Evolutionary conservation across 2,888 invertebrate species (phyloP).

Genomic region (Holacanthella duospinosa): DNA sequence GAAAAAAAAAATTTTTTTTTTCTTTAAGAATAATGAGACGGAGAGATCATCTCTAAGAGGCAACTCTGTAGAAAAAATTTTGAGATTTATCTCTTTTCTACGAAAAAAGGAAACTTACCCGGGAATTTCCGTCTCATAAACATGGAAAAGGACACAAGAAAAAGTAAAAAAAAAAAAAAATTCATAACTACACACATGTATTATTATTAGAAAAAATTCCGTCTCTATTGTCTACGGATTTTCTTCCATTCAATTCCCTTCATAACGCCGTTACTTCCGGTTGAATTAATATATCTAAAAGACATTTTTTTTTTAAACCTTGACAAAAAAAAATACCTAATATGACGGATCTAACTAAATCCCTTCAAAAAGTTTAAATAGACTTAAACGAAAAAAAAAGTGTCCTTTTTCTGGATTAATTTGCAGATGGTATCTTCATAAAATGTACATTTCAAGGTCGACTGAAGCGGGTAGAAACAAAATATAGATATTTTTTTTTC

Average conservation of each 20-base stretch:
- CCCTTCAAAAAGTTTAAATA: neutral
- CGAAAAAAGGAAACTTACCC: neutral
- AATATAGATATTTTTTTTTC: too few relatives aligned
- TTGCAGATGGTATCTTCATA: neutral
- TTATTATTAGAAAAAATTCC: neutral
- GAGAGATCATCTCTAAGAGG: neutral
- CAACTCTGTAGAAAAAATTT: neutral
- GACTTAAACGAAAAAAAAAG: neutral
- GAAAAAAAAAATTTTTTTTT: neutral
- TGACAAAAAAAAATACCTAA: too few relatives aligned
- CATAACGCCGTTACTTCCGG: conserved; percentile 2
- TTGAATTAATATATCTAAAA: neutral
- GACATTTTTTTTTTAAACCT: too few relatives aligned
- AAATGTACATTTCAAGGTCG: neutral
- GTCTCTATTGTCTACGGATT: neutral
- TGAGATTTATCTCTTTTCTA: neutral
- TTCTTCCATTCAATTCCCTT: neutral
- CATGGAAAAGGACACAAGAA: neutral
- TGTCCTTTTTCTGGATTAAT: neutral
- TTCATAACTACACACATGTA: neutral
- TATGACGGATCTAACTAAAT: neutral
- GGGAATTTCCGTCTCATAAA: neutral
- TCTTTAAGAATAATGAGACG: neutral
- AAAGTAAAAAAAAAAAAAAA: neutral
- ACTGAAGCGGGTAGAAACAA: too few relatives aligned